Conservation (phyloP, 2,797 vertebrate species). For the Acanthis flammea region DNA sequence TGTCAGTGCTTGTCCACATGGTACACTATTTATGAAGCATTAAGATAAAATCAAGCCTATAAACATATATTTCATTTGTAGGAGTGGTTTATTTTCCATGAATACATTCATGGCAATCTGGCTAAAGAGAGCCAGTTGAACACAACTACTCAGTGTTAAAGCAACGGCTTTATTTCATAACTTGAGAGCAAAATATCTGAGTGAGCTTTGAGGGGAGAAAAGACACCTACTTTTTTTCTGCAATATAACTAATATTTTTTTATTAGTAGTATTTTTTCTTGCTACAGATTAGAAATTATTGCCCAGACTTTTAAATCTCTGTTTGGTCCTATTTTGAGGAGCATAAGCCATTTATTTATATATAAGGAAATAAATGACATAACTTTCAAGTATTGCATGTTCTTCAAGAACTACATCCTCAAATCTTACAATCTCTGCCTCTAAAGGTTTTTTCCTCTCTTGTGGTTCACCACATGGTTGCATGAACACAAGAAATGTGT, state of each 20-base stretch:
- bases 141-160: not conserved
- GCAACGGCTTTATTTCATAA: not conserved
- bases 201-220: not conserved
- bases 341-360: not conserved
- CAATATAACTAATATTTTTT: not conserved
- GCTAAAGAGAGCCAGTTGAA: not conserved
- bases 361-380: not conserved
- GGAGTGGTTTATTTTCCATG: slow-evolving; percentile 26
- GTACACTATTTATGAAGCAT: not conserved
- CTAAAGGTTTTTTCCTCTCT: not conserved
- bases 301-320: not conserved
- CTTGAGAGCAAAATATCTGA: not conserved
- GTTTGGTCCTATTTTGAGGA: not conserved
- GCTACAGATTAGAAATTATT: not conserved
- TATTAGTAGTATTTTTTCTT: not conserved
- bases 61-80: slow-evolving; percentile 14
- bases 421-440: not conserved
- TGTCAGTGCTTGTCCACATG: slow-evolving; percentile 25
- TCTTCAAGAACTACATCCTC: not conserved
- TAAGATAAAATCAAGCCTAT: slow-evolving; percentile 55
- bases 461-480: not conserved
- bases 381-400: not conserved
- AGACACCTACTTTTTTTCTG: not conserved
- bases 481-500: not conserved
- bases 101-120: not conserved